Base-by-base conservation (phyloP, 1,140 invertebrate species). In the Ceratoteleas bidentatus region DNA sequence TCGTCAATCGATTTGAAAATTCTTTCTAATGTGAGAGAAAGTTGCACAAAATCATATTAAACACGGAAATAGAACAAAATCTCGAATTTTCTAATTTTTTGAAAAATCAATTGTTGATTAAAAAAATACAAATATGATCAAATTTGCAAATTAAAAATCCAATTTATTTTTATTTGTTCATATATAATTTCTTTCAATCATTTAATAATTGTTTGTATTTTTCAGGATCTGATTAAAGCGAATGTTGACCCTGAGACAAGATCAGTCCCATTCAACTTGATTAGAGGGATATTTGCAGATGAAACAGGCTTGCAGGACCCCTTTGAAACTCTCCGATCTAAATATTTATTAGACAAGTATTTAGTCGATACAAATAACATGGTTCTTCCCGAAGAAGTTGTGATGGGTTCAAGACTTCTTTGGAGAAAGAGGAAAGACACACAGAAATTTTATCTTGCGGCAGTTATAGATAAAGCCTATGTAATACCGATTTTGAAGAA, bases 271-370 rank as follows among this genome's bases (percentile, higher is more conserved):
- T 54, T 65, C 33, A 16, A 65, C 5, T 24, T n/a, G 13, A 65
- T 65, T 10, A 65, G 54, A 32, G 36, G 32, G 9, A 65, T 65
- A 65, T 54, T 53, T 65, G 9, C 2, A 32, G 11, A 54, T 9
- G 62, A 65, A 65, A 43, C 62, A 32, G 13, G n/a, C 38, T 13
- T 69, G 7, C 40, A 50, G 32, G 40, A 69, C 16, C 24, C 32
- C 36, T 58, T 69, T 16, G 11, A 58, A 6, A 38, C 43, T 13
- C 54, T 58, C 0, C 14, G 15, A 54, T 47, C 69, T 11, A 73
- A 64, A 54, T 73, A 73, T 73, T 47, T 54, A 38, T 34, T 73
- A 24, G 69, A 73, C 49, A 73, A 73, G 50, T 54, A 61, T 47
- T 47, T 70, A 10, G 15, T 60, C 52, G 15, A 60, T 0, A 38